A percentile compares a stretch with the other conserved stretches of the same genome.
phyloP scores from a whole-genome alignment of 2,797 vertebrate genomes.

The Alca torda region DNA sequence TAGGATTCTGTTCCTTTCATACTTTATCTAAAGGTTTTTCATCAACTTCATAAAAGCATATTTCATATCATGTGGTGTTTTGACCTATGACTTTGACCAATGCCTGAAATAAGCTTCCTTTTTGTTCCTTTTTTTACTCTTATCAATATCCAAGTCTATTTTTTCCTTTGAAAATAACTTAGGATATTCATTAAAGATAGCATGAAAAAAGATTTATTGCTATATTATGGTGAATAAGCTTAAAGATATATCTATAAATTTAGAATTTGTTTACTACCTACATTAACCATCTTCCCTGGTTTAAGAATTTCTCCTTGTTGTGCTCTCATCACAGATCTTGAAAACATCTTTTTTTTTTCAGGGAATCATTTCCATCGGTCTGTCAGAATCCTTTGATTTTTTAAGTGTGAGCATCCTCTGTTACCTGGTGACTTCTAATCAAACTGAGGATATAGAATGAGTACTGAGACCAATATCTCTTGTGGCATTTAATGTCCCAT shows the following conservation, averaged over 20 bases:
- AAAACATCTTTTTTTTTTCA: neutral
- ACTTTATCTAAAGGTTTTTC: neutral
- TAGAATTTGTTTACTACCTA: neutral
- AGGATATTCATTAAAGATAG: neutral
- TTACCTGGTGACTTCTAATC: neutral
- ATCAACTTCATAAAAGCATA: neutral
- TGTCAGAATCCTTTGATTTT: neutral
- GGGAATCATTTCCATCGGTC: neutral
- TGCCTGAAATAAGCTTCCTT: neutral
- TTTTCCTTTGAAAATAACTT: neutral
- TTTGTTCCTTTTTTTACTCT: neutral
- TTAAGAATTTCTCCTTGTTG: neutral
- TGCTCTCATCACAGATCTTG: neutral
- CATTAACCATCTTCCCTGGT: neutral
- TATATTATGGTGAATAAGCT: neutral
- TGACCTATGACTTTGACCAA: neutral
- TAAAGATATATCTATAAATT: neutral
- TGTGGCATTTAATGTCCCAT: neutral
- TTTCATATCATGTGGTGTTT: neutral
- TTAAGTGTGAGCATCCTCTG: neutral
- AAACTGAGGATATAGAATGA: neutral
- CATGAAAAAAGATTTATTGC: neutral
- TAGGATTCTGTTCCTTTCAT: neutral
- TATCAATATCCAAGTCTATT: neutral
- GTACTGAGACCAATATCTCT: neutral